A percentile compares a stretch with the other conserved stretches of the same genome.
Conservation (phyloP, 1,140 invertebrate species). For the Dinothrombium tinctorium region DNA sequence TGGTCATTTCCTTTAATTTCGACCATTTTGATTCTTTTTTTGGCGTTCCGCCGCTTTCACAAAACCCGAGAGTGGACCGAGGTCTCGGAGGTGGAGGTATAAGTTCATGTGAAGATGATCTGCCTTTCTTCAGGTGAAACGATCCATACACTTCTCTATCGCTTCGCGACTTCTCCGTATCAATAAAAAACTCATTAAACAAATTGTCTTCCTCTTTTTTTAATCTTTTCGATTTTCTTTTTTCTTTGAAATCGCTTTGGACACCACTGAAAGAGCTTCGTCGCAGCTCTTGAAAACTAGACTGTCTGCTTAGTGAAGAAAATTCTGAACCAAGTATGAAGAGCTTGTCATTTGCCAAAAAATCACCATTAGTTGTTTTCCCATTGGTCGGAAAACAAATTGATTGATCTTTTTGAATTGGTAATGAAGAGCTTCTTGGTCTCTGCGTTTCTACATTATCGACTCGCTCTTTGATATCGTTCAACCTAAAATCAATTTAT, state of each 20-base stretch:
- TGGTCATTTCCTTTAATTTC: slow-evolving; percentile 30
- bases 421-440: slow-evolving; percentile 65
- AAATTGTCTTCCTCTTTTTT: too few species aligned
- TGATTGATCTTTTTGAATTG: slow-evolving; percentile 78
- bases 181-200: too few species aligned
- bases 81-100: slow-evolving; percentile 27
- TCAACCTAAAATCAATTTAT: slow-evolving; percentile 31
- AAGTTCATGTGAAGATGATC: neutral
- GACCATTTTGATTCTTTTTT: slow-evolving; percentile 6
- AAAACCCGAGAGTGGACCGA: slow-evolving; percentile 33
- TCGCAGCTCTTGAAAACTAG: slow-evolving; percentile 20
- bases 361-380: too few species aligned
- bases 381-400: too few species aligned
- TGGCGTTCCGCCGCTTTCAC: slow-evolving; percentile 22
- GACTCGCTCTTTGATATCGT: slow-evolving; percentile 52
- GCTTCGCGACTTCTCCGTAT: too few species aligned
- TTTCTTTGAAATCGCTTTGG: slow-evolving; percentile 1
- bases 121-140: too few species aligned
- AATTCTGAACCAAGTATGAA: neutral
- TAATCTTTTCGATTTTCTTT: too few species aligned
- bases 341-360: neutral
- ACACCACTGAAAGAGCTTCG: slow-evolving; percentile 13
- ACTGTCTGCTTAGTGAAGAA: slow-evolving; percentile 17
- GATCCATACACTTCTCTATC: too few species aligned
- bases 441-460: slow-evolving; percentile 43